These are phyloP conservation scores for Mechanitis messenoides DNA, from an alignment of 2,888 invertebrate genomes.

Conservation along the genomic window DNA sequence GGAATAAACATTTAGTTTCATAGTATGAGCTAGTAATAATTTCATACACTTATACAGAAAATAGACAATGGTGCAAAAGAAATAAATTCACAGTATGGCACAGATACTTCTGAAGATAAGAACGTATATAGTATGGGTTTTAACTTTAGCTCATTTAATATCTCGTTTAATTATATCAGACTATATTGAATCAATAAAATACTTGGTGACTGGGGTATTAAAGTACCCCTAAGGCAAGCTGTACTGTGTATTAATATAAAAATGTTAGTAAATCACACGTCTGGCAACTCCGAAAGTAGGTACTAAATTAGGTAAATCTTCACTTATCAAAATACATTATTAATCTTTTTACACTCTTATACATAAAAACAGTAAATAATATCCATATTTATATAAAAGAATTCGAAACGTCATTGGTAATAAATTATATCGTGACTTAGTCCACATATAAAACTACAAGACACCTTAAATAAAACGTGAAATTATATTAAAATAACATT, in stretches of 20 bases:
- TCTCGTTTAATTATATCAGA: not conserved
- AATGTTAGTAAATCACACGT: conserved; percentile 66
- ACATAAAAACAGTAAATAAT: conserved; percentile 42
- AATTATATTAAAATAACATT: conserved; percentile 33
- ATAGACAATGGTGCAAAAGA: not conserved
- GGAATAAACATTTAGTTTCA: no score
- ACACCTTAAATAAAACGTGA: conserved; percentile 37
- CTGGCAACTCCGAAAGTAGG: conserved; percentile 55
- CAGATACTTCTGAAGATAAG: conserved; percentile 2
- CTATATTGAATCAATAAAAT: conserved; percentile 11
- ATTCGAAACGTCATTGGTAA: conserved; percentile 76
- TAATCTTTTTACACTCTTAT: conserved; percentile 63
- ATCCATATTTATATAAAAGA: conserved; percentile 48
- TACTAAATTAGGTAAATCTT: conserved; percentile 48
- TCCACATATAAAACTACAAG: conserved; percentile 57
- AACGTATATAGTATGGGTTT: not conserved
- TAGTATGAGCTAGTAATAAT: no score
- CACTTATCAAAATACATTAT: conserved; percentile 56
- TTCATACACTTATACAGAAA: no score
- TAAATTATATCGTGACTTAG: conserved; percentile 76
- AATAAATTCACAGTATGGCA: conserved; percentile 1
- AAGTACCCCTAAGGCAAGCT: conserved; percentile 9
- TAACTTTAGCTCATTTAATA: no score
- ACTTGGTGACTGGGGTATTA: conserved; percentile 7
- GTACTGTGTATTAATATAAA: conserved; percentile 17